Evolutionary conservation across 30 jellyfish, hydroid and myxozoan genomes (phyloP), one percentile per base, ranked within the genome.

Genomic region (Hydractinia echinata): DNA sequence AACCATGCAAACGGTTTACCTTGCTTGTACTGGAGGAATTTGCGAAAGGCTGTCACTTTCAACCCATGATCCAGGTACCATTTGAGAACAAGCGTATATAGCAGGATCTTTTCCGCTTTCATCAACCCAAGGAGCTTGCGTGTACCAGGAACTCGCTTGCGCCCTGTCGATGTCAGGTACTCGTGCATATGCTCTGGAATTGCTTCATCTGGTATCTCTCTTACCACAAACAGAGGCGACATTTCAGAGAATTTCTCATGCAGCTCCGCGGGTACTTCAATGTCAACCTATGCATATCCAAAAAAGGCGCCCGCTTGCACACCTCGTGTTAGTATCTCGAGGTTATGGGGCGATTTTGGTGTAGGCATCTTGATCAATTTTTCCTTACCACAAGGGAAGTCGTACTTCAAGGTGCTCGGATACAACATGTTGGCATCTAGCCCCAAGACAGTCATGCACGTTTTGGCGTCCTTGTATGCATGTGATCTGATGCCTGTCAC

Each of bases 1-100:
- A 76, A 76, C 76, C 84, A 76, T 5, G 50, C 84, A 76, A 76
- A 76, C 5, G 84, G 78, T 50, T 76, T 76, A 50, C 84, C 77
- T 13, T 39, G 54, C 16, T 53, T 53, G 48, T 76, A 76, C 5
- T 6, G 51, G 8, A 76, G 50, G 7, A 51, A 49, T 6, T 48
- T 4, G 77, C 53, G 44, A 48, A 8, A 5, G 6, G 79, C 84
- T 16, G 84, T 76, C 10, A 76, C 77, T 76, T 76, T 8, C 18
- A 76, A 53, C 7, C 77, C 84, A 76, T 76, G 84, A 19, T 5
- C 77, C 16, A 76, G 16, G 77, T 6, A 76, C 84, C 84, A 76
- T 53, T 53, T 76, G 30, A 76, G 50, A 77, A 8, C 5, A 7
- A 78, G 84, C 4, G 84, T 76, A 55, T 6, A 76, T 5, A 76